These are phyloP conservation scores for Proteles cristata DNA, from an alignment of 2,113 vertebrate genomes.

Conservation along the genomic window DNA sequence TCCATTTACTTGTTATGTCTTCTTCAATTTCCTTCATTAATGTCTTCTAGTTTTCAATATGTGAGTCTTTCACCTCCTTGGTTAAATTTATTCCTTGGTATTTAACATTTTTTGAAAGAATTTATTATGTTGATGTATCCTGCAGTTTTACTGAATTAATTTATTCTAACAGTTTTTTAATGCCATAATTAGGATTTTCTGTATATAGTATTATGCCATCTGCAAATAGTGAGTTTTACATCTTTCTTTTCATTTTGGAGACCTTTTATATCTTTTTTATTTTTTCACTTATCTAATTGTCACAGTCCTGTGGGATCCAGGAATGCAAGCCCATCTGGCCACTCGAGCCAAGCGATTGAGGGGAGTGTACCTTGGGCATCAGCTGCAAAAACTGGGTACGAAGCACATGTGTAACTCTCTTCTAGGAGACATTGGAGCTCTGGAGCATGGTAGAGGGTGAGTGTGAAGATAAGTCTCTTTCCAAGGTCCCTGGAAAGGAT, in stretches of 20 bases:
- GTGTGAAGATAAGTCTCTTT: background rate
- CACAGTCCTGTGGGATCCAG: background rate
- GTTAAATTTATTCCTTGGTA: background rate
- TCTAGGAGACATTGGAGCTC: background rate
- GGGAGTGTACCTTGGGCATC: background rate
- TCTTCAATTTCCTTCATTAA: background rate
- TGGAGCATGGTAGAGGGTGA: background rate
- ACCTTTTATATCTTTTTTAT: background rate
- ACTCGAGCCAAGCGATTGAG: background rate
- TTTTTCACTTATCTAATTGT: background rate
- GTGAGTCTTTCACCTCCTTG: background rate
- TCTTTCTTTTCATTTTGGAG: background rate
- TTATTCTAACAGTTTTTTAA: background rate
- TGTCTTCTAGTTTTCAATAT: background rate
- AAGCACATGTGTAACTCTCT: background rate
- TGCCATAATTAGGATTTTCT: background rate
- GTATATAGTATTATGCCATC: background rate
- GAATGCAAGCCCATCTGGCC: background rate
- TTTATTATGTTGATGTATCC: background rate
- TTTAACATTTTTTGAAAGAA: background rate
- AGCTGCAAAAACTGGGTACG: background rate
- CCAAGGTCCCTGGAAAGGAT: background rate
- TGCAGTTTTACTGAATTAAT: background rate
- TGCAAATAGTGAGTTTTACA: background rate
- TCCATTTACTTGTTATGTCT: background rate